Conservation (phyloP, 2,888 invertebrate species). For the Eupithecia vulgata region DNA sequence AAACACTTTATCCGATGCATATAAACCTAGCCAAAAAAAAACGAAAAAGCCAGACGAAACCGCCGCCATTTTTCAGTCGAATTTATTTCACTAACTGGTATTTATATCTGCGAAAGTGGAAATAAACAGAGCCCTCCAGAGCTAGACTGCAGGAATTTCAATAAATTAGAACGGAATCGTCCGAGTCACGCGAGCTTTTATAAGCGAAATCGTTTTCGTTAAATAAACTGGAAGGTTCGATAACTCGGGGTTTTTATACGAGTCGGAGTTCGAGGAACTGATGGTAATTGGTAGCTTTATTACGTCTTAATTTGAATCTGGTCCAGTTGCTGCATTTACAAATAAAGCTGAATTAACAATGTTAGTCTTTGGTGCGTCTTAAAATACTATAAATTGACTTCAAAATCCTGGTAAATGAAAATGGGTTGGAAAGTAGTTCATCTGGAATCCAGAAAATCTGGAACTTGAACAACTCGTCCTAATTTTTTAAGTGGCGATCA, state of each 20-base stretch:
- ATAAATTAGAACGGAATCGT: slow-evolving; percentile 44
- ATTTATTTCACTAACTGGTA: slow-evolving; percentile 30
- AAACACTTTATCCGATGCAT: background rate
- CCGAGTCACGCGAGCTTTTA: slow-evolving; percentile 44
- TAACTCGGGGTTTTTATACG: slow-evolving; percentile 14
- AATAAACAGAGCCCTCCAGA: slow-evolving; percentile 43
- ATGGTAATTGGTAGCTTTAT: background rate
- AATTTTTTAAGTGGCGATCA: too few species aligned
- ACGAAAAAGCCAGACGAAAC: slow-evolving; percentile 20
- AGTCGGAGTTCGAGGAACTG: background rate
- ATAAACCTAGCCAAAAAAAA: background rate
- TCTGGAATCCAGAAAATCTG: too few species aligned
- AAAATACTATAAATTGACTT: too few species aligned
- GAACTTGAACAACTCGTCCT: too few species aligned
- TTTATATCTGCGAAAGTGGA: slow-evolving; percentile 32
- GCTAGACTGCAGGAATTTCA: slow-evolving; percentile 45
- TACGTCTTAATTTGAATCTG: background rate
- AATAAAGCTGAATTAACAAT: too few species aligned
- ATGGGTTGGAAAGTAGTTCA: too few species aligned
- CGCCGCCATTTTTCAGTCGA: slow-evolving; percentile 23
- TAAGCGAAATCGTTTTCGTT: slow-evolving; percentile 37
- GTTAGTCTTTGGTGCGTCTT: too few species aligned
- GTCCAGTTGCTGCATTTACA: background rate
- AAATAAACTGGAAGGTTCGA: slow-evolving; percentile 36
- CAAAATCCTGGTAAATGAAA: too few species aligned